These are phyloP conservation scores for Dysidea cf. avara DNA, from an alignment of 37 sponge, comb jelly and placozoan genomes.

Conservation along the genomic window DNA sequence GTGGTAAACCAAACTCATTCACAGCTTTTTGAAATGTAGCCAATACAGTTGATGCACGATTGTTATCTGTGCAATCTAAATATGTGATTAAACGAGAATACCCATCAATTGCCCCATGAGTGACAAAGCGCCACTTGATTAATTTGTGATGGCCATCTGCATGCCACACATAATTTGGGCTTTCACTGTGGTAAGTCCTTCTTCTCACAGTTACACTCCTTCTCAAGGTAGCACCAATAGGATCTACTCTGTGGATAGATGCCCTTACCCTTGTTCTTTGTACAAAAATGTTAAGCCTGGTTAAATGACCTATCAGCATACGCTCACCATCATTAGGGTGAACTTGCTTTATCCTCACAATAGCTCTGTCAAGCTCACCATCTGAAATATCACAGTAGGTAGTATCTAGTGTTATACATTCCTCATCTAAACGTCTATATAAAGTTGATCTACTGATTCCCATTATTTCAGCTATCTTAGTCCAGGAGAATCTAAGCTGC, in stretches of 20 bases:
- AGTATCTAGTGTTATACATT: too few species aligned
- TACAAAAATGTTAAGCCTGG: background rate
- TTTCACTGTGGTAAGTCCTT: background rate
- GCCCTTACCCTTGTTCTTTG: background rate
- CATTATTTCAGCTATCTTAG: too few species aligned
- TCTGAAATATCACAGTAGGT: conserved; percentile 8
- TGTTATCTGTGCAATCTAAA: conserved; percentile 27
- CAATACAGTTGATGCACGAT: conserved; percentile 41
- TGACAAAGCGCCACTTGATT: conserved; percentile 33
- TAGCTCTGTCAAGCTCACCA: conserved; percentile 4
- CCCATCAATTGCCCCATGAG: conserved; percentile 45
- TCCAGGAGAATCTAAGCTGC: too few species aligned
- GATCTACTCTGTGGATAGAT: background rate
- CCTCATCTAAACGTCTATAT: too few species aligned
- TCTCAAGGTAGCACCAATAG: background rate
- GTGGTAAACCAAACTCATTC: conserved; percentile 15
- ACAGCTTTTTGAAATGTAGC: conserved; percentile 23
- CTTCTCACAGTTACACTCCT: background rate
- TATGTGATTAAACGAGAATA: conserved; percentile 34
- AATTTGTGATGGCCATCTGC: conserved; percentile 21
- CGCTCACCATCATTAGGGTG: conserved; percentile 27
- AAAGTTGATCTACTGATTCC: too few species aligned
- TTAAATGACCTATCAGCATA: conserved; percentile 16
- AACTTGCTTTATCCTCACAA: background rate
- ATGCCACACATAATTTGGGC: conserved; percentile 6